Conservation (phyloP, 2,888 invertebrate genomes). For the Cryptocephalus moraei region DNA sequence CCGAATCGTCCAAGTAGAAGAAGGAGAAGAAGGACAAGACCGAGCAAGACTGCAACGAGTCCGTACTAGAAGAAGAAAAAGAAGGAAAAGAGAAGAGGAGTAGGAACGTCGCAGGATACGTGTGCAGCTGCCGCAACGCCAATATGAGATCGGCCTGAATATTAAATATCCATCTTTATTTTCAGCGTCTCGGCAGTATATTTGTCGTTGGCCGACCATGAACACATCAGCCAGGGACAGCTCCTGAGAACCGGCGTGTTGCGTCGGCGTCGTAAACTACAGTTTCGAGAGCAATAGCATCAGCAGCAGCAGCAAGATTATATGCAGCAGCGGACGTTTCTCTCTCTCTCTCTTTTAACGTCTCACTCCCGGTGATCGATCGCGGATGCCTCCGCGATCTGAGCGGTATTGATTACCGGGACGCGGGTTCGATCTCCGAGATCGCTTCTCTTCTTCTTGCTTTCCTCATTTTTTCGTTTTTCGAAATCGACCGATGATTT, state of each 20-base stretch:
- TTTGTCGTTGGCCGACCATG: conserved; percentile 24
- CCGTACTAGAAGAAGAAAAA: background rate
- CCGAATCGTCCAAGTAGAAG: too few relatives aligned
- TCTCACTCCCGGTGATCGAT: conserved; percentile 24
- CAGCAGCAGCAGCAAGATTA: too few relatives aligned
- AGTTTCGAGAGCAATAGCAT: too few relatives aligned
- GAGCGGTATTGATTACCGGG: conserved; percentile 14
- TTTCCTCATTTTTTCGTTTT: too few relatives aligned
- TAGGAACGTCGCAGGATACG: conserved; percentile 10
- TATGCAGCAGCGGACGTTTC: too few relatives aligned
- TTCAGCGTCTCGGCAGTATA: conserved; percentile 24
- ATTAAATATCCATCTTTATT: conserved; percentile 30
- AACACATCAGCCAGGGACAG: conserved; percentile 16
- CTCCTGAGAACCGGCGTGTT: conserved; percentile 29
- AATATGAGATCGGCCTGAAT: conserved; percentile 23
- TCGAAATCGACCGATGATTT: too few relatives aligned
- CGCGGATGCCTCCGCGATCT: conserved; percentile 5
- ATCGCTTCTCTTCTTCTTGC: too few relatives aligned
- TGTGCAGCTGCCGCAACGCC: conserved; percentile 13
- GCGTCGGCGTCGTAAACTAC: too few relatives aligned
- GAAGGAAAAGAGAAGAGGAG: conserved; percentile 4
- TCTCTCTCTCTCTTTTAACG: conserved; percentile 19
- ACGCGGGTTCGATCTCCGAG: background rate
- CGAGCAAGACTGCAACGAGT: too few relatives aligned
- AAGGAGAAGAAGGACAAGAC: too few relatives aligned